phyloP scores from a whole-genome alignment of 2,113 vertebrate species.

The Myocastor coypus region DNA sequence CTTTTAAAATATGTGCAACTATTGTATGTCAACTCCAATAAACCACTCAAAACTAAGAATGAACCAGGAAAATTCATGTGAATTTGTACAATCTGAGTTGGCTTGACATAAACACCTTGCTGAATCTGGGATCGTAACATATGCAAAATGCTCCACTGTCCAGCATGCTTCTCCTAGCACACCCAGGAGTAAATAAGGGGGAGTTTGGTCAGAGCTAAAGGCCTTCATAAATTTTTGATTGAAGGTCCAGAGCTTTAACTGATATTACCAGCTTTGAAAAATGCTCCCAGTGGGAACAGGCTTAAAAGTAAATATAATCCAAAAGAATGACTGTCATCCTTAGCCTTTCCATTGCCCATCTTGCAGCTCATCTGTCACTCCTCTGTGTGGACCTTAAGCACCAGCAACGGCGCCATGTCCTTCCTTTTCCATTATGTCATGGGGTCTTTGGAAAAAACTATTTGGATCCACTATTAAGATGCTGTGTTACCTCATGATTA shows the following conservation, averaged over 20 bases:
- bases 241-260: background rate
- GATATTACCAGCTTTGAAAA: background rate
- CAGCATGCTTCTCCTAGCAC: background rate
- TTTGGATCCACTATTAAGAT: background rate
- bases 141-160: background rate
- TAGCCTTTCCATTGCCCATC: background rate
- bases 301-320: slow-evolving; percentile 38
- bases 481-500: slow-evolving; percentile 28
- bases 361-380: background rate
- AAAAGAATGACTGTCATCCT: background rate
- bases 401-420: background rate
- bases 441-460: background rate
- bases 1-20: slow-evolving; percentile 17
- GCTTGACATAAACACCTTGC: background rate
- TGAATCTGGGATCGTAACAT: background rate
- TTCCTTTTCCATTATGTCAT: slow-evolving; percentile 2
- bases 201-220: slow-evolving; percentile 13
- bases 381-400: background rate
- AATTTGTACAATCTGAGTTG: slow-evolving; percentile 16
- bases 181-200: background rate
- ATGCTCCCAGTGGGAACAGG: background rate
- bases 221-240: background rate
- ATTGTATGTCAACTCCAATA: background rate
- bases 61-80: background rate
- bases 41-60: background rate